These are phyloP conservation scores for Drosophila multiciliata DNA, from an alignment of 2,888 invertebrate species.

Conservation along the genomic window DNA sequence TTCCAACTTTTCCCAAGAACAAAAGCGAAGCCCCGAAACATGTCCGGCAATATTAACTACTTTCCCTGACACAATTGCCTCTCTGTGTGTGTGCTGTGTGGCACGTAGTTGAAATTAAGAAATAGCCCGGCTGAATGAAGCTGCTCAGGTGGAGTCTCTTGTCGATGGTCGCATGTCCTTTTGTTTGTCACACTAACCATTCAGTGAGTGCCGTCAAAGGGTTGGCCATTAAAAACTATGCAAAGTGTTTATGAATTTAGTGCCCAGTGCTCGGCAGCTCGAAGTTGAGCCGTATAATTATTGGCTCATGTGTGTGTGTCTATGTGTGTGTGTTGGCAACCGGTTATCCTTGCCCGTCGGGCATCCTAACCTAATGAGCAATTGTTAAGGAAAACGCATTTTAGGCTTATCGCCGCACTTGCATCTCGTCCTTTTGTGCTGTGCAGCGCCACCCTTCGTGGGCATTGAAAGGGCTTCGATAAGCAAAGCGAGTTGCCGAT, in stretches of 20 bases:
- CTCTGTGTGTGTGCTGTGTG: constrained; percentile 20
- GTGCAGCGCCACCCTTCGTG: constrained; percentile 22
- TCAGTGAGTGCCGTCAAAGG: constrained; percentile 30
- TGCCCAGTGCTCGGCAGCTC: constrained; percentile 30
- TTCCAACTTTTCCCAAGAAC: constrained; percentile 47
- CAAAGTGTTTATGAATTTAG: constrained; percentile 82
- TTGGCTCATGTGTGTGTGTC: constrained; percentile 57
- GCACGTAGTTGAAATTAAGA: constrained; percentile 70
- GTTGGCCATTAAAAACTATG: constrained; percentile 68
- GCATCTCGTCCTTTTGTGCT: constrained; percentile 58
- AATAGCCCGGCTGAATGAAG: constrained; percentile 31
- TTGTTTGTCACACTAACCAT: constrained; percentile 67
- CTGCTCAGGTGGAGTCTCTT: constrained; percentile 41
- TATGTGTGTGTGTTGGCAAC: constrained; percentile 43
- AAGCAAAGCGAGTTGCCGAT: constrained; percentile 45
- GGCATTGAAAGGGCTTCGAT: constrained; percentile 71
- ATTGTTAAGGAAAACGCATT: constrained; percentile 77
- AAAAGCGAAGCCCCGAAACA: constrained; percentile 39
- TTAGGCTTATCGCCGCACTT: constrained; percentile 74
- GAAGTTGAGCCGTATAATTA: constrained; percentile 58
- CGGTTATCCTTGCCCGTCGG: constrained; percentile 52
- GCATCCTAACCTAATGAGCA: constrained; percentile 75
- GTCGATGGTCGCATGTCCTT: constrained; percentile 53
- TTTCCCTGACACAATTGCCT: constrained; percentile 9
- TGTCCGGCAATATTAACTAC: constrained; percentile 6